Conservation (phyloP, 2,888 invertebrate species). For the Margaritifera margaritifera region DNA sequence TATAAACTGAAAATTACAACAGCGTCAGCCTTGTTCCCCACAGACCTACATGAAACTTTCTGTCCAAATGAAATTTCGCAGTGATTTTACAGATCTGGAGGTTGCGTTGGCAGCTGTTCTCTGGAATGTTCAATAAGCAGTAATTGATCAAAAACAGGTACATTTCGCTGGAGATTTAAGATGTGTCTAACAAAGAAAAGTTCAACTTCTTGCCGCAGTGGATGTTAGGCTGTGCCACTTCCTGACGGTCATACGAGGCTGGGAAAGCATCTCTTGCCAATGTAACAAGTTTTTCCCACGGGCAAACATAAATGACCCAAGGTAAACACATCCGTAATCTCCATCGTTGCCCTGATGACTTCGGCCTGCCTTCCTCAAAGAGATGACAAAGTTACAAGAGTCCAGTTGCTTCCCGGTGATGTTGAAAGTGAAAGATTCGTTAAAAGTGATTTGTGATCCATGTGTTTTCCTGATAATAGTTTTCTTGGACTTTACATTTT, state of each 20-base stretch:
- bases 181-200: too few relatives aligned
- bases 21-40: too few relatives aligned
- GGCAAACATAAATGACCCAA: constrained; percentile 70
- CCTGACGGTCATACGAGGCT: constrained; percentile 52
- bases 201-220: too few relatives aligned
- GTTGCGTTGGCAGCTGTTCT: too few relatives aligned
- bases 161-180: too few relatives aligned
- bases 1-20: too few relatives aligned
- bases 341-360: constrained; percentile 39
- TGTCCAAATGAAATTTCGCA: too few relatives aligned
- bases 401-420: constrained; percentile 61
- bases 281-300: constrained; percentile 67
- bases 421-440: constrained; percentile 67
- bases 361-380: constrained; percentile 48
- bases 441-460: constrained; percentile 61
- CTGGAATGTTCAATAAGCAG: too few relatives aligned
- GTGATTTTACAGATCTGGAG: too few relatives aligned
- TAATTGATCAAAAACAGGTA: too few relatives aligned
- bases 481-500: constrained; percentile 63
- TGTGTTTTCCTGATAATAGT: constrained; percentile 50
- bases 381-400: constrained; percentile 59
- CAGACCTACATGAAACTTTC: too few relatives aligned
- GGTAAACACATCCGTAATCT: constrained; percentile 59
- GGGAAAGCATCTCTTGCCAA: constrained; percentile 70
- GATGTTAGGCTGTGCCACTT: constrained; percentile 44